Conservation (phyloP, 2,113 vertebrate species). For the Amphiprion percula region DNA sequence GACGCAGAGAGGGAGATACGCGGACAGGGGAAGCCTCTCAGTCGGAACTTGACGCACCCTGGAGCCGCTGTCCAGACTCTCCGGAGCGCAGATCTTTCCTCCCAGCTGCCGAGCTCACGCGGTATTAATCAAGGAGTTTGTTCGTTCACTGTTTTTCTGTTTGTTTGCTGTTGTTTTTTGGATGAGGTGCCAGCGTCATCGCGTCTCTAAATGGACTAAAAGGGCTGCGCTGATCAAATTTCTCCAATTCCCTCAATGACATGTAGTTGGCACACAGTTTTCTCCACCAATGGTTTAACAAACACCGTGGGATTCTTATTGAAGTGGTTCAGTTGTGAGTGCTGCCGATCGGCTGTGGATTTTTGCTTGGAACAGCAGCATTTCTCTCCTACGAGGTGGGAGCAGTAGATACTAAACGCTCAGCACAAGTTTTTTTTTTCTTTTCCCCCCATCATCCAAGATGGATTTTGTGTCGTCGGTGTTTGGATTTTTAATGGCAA, state of each 20-base stretch:
- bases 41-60: conserved; percentile 46
- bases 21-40: conserved; percentile 4
- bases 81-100: conserved; percentile 20
- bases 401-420: conserved; percentile 46
- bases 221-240: background rate
- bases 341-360: conserved; percentile 42
- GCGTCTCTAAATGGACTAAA: conserved; percentile 31
- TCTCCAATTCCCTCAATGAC: conserved; percentile 30
- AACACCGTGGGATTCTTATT: conserved; percentile 53
- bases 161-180: background rate
- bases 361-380: conserved; percentile 16
- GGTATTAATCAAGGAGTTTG: conserved; percentile 54
- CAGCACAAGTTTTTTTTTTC: conserved; percentile 29
- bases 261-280: conserved; percentile 48
- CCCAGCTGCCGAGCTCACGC: conserved; percentile 20
- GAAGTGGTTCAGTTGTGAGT: conserved; percentile 21
- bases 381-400: conserved; percentile 18
- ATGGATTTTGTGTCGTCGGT: conserved; percentile 89
- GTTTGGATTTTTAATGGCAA: conserved; percentile 86
- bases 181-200: conserved; percentile 30
- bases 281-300: conserved; percentile 43
- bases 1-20: conserved; percentile 28
- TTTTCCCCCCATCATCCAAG: conserved; percentile 54
- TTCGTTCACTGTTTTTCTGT: background rate
- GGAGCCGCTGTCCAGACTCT: conserved; percentile 47